These are phyloP conservation scores for Cataglyphis livida DNA, from an alignment of 2,888 invertebrate genomes.

Conservation along the genomic window DNA sequence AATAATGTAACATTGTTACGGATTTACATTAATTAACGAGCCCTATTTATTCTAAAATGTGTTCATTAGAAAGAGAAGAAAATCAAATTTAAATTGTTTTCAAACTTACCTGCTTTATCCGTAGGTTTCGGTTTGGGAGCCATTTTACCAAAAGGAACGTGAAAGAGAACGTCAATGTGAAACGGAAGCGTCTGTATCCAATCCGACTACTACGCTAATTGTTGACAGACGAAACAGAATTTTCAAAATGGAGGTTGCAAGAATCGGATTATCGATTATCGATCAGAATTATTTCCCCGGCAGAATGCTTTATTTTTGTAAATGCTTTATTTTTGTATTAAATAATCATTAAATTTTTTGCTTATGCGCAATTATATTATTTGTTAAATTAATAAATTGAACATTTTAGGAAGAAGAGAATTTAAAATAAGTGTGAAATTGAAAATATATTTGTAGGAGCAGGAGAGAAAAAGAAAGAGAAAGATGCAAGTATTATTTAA, in stretches of 20 bases:
- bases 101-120: slow-evolving; percentile 91
- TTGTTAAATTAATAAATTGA: neutral
- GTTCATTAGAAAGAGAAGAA: neutral
- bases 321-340: neutral
- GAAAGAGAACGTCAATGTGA: slow-evolving; percentile 81
- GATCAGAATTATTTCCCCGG: neutral
- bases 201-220: slow-evolving; percentile 58
- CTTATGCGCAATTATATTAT: neutral
- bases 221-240: slow-evolving; percentile 39
- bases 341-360: neutral
- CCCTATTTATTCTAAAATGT: neutral
- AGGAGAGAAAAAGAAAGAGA: neutral
- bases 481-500: neutral
- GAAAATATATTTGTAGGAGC: neutral
- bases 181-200: neutral
- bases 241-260: neutral
- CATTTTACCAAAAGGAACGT: slow-evolving; percentile 89
- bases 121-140: slow-evolving; percentile 94
- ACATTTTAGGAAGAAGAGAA: neutral
- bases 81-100: slow-evolving; percentile 8
- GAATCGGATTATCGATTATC: neutral
- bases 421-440: neutral
- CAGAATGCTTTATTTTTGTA: neutral
- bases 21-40: neutral
- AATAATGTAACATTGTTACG: too few relatives aligned